Percentiles rank a stretch among this genome's conserved stretches.
These are phyloP conservation scores for Danionella dracula DNA, from an alignment of 2,797 vertebrate species.

Conservation along the genomic window DNA sequence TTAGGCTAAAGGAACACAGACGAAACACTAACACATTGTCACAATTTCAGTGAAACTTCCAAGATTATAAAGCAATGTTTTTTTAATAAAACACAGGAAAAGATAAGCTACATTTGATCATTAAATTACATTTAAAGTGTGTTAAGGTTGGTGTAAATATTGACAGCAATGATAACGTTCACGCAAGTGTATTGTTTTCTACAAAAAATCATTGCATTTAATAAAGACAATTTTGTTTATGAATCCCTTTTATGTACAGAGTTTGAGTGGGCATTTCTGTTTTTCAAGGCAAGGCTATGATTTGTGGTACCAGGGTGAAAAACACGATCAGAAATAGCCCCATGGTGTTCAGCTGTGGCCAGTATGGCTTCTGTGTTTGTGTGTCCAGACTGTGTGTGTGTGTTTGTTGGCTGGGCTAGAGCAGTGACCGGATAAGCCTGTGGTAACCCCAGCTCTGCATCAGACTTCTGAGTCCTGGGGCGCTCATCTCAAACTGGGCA, in stretches of 20 bases:
- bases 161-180: too few species aligned
- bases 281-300: not conserved
- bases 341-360: constrained; percentile 1
- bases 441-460: not conserved
- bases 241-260: not conserved
- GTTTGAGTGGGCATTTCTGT: not conserved
- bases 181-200: too few species aligned
- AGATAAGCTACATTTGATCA: too few species aligned
- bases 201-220: too few species aligned
- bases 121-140: too few species aligned
- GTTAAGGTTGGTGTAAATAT: too few species aligned
- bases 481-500: not conserved
- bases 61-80: too few species aligned
- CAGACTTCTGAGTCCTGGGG: not conserved
- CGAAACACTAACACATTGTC: too few species aligned
- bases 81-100: too few species aligned
- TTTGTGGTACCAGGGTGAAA: constrained; percentile 8
- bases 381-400: constrained; percentile 1
- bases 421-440: not conserved
- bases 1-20: not conserved
- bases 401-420: constrained; percentile 7
- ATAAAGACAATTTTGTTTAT: not conserved
- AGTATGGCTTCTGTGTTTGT: constrained; percentile 2
- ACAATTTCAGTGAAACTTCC: too few species aligned
- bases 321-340: constrained; percentile 11